Evolutionary conservation across 1,140 invertebrate species (phyloP).

Genomic region (Pseudoatta argentina): DNA sequence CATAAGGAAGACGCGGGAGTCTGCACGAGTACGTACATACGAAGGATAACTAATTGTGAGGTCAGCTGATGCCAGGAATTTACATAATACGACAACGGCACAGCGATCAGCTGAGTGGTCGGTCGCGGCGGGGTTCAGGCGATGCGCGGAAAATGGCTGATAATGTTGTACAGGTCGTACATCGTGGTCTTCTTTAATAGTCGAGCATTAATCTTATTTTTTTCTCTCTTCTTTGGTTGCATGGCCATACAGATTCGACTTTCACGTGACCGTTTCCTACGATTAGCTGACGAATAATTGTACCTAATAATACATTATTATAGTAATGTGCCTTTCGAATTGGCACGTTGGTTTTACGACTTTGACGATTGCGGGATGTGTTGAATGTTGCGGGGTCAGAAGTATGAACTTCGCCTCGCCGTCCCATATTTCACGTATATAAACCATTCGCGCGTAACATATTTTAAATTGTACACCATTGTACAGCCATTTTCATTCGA

Average conservation of each 20-base stretch:
- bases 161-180: conserved; percentile 73
- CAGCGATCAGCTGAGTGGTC: conserved; percentile 67
- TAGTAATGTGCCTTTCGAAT: conserved; percentile 49
- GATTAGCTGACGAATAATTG: conserved; percentile 57
- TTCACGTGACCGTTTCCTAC: conserved; percentile 47
- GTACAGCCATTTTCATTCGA: not conserved
- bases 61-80: conserved; percentile 75
- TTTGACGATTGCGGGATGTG: conserved; percentile 36
- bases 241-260: conserved; percentile 4
- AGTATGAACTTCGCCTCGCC: conserved; percentile 7
- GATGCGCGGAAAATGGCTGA: conserved; percentile 61
- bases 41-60: conserved; percentile 75
- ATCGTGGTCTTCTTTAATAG: conserved; percentile 70
- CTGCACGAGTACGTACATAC: conserved; percentile 59
- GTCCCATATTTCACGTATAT: conserved; percentile 6
- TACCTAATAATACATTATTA: conserved; percentile 54
- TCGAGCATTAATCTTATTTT: conserved; percentile 59
- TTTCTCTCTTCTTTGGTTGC: not conserved
- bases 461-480: conserved; percentile 13
- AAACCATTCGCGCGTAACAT: not conserved
- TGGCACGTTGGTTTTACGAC: conserved; percentile 43
- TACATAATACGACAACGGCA: conserved; percentile 75
- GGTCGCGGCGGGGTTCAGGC: conserved; percentile 12
- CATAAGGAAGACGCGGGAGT: conserved; percentile 62
- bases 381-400: conserved; percentile 32